Conservation (phyloP, 2,888 invertebrate species). For the Trichogramma dendrolimi region DNA sequence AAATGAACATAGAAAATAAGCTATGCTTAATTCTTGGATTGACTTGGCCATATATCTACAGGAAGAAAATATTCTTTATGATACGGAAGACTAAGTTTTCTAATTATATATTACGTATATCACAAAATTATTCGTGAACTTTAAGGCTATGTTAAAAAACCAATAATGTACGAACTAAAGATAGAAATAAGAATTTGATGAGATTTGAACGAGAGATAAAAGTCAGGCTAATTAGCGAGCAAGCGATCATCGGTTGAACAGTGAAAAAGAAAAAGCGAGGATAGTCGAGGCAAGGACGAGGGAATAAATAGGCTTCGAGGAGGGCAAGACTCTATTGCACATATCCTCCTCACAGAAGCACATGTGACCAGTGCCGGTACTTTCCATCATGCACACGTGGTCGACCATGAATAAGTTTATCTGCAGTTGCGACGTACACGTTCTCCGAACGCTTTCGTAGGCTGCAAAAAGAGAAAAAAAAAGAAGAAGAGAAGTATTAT, state of each 20-base stretch:
- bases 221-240: constrained; percentile 28
- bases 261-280: constrained; percentile 45
- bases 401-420: constrained; percentile 97
- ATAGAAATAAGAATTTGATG: too few relatives aligned
- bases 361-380: constrained; percentile 96
- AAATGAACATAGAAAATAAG: too few relatives aligned
- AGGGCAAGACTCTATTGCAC: constrained; percentile 67
- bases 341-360: constrained; percentile 97
- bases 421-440: constrained; percentile 88
- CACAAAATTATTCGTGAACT: too few relatives aligned
- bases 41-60: too few relatives aligned
- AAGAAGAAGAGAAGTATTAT: too few relatives aligned
- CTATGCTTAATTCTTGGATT: too few relatives aligned
- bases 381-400: constrained; percentile 98
- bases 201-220: not conserved
- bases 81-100: too few relatives aligned
- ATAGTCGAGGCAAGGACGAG: constrained; percentile 40
- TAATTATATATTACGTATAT: too few relatives aligned
- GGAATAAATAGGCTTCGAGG: constrained; percentile 45
- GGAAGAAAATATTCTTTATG: too few relatives aligned
- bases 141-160: too few relatives aligned
- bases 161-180: too few relatives aligned
- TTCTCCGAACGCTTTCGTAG: constrained; percentile 85
- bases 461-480: constrained; percentile 58
- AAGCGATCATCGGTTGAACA: constrained; percentile 40